Conservation (phyloP, 2,888 invertebrate species). For the Resseliella maxima region DNA sequence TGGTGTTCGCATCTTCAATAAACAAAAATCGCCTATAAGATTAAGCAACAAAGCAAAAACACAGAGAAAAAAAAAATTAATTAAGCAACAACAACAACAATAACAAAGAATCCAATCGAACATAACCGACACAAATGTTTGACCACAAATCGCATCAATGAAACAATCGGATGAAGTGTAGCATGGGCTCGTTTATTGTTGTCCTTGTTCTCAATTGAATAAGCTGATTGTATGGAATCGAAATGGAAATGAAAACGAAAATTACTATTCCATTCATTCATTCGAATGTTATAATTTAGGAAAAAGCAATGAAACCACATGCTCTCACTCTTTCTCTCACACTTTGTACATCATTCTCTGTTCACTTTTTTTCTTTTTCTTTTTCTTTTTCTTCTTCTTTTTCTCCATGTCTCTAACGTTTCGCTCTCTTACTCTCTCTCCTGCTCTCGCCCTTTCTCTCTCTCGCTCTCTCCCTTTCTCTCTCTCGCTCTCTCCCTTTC, state of each 20-base stretch:
- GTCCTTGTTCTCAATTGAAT: constrained; percentile 46
- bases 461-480: too few relatives aligned
- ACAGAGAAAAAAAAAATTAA: neutral
- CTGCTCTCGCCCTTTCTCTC: too few relatives aligned
- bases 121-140: neutral
- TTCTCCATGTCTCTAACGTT: too few relatives aligned
- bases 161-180: constrained; percentile 35
- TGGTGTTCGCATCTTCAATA: neutral
- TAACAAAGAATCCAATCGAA: neutral
- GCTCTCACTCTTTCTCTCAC: neutral
- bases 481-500: too few relatives aligned
- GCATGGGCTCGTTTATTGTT: neutral
- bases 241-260: constrained; percentile 55
- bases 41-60: neutral
- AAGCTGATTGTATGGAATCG: constrained; percentile 55
- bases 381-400: constrained; percentile 2
- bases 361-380: neutral
- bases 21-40: neutral
- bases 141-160: constrained; percentile 34
- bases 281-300: constrained; percentile 13
- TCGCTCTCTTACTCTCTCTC: neutral
- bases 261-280: constrained; percentile 56
- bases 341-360: neutral
- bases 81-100: neutral
- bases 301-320: neutral